A percentile compares a stretch with the other conserved stretches of the same genome.
Conservation (phyloP, 2,797 vertebrate species). For the Numenius phaeopus region DNA sequence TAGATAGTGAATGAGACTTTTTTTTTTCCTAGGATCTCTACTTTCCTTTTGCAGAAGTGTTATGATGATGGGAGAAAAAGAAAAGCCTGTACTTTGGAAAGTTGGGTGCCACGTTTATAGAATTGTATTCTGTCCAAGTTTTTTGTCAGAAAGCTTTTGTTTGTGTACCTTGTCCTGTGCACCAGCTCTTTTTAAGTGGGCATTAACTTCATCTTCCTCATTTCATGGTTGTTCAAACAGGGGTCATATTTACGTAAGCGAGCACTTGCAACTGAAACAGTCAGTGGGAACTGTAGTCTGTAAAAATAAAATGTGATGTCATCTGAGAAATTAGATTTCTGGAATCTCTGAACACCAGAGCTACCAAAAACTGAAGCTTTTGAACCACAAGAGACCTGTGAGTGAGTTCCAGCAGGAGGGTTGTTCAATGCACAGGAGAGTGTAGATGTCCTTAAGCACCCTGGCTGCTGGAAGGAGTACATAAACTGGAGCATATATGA, state of each 20-base stretch:
- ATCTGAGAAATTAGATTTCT: not conserved
- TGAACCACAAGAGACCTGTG: not conserved
- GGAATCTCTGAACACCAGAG: not conserved
- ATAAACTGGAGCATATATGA: not conserved
- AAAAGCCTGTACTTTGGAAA: not conserved
- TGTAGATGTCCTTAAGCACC: not conserved
- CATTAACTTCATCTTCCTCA: slow-evolving; percentile 40
- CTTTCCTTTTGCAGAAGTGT: not conserved
- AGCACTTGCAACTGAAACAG: not conserved
- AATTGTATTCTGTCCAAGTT: not conserved
- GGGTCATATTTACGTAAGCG: slow-evolving; percentile 7
- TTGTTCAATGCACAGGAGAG: not conserved
- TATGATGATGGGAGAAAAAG: not conserved
- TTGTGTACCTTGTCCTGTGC: not conserved
- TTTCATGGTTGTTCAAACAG: slow-evolving; percentile 43
- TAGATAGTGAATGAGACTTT: not conserved
- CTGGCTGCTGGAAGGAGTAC: not conserved
- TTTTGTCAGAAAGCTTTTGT: not conserved
- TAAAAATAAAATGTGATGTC: not conserved
- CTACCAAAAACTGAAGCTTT: not conserved
- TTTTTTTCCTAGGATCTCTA: not conserved
- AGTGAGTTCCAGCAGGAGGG: not conserved
- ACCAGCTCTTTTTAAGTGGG: not conserved
- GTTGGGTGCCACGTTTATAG: not conserved
- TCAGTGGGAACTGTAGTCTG: not conserved